Percentiles rank a stretch among this genome's conserved stretches.
phyloP scores from a whole-genome alignment of 92 coral and sea anemone genomes.

The Ricordea florida region DNA sequence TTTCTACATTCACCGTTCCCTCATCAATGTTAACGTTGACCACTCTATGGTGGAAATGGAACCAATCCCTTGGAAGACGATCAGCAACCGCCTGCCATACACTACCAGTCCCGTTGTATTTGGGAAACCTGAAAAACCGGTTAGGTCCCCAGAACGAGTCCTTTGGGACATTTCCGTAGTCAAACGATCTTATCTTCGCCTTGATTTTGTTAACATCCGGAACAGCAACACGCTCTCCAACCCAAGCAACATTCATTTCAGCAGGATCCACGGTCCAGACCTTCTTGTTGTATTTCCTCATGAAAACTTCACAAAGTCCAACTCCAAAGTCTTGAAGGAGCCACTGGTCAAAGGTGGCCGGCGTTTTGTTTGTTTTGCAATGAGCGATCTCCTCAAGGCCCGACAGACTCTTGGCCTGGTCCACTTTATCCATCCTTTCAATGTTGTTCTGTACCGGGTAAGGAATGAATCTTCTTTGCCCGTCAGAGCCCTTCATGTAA shows the following conservation, averaged over 20 bases:
- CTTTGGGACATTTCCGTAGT: background rate
- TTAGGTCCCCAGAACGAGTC: constrained; percentile 72
- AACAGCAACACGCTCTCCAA: constrained; percentile 70
- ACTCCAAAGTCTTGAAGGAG: constrained; percentile 53
- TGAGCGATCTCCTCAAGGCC: constrained; percentile 41
- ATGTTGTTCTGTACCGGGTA: constrained; percentile 62
- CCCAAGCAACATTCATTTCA: constrained; percentile 71
- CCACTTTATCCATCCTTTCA: constrained; percentile 52
- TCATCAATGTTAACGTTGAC: constrained; percentile 15
- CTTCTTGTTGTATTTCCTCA: constrained; percentile 71
- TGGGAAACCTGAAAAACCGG: constrained; percentile 54
- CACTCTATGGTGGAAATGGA: constrained; percentile 42
- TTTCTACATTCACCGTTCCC: constrained; percentile 19
- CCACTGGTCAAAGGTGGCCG: constrained; percentile 66
- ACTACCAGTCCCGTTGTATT: constrained; percentile 58
- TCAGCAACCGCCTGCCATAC: constrained; percentile 63
- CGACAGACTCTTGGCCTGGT: constrained; percentile 17
- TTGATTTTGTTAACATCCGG: constrained; percentile 56
- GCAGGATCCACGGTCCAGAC: constrained; percentile 69
- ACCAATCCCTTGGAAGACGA: constrained; percentile 50
- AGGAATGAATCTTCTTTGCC: constrained; percentile 54
- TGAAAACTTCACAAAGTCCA: constrained; percentile 50
- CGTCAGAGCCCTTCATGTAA: constrained; percentile 69
- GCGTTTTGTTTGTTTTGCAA: background rate
- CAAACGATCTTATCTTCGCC: constrained; percentile 6